phyloP scores from a whole-genome alignment of 1,140 invertebrate species.

The Archivesica marissinica region DNA sequence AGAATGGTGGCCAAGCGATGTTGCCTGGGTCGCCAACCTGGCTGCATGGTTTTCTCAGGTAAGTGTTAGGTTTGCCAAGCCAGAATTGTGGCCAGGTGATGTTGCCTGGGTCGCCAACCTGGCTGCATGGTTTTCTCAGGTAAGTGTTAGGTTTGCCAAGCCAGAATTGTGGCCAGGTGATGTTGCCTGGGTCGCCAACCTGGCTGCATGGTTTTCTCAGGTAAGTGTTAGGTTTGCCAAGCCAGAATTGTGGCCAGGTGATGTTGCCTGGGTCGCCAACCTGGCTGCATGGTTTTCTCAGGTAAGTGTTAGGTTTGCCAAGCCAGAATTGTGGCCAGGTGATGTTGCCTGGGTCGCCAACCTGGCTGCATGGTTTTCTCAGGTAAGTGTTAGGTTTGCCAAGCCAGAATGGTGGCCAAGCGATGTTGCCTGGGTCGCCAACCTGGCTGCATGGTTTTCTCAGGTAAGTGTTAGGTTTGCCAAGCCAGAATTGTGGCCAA shows the following conservation, averaged over 20 bases:
- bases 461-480: conserved; percentile 62
- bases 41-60: conserved; percentile 63
- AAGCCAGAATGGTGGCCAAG: conserved; percentile 71
- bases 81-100: conserved; percentile 71
- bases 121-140: conserved; percentile 60
- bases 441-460: conserved; percentile 51
- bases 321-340: conserved; percentile 70
- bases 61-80: conserved; percentile 56
- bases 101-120: conserved; percentile 64
- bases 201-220: conserved; percentile 57
- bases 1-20: conserved; percentile 71
- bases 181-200: conserved; percentile 64
- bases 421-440: conserved; percentile 66
- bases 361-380: conserved; percentile 50
- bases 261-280: conserved; percentile 66
- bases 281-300: conserved; percentile 54
- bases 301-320: conserved; percentile 60
- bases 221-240: conserved; percentile 59
- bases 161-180: conserved; percentile 72
- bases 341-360: conserved; percentile 66
- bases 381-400: conserved; percentile 60
- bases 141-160: conserved; percentile 55
- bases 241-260: conserved; percentile 70
- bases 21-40: conserved; percentile 64
- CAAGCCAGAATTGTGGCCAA: conserved; percentile 70